These are phyloP conservation scores for Malurus alboscapulatus DNA, from an alignment of 2,113 vertebrate genomes.

Conservation along the genomic window DNA sequence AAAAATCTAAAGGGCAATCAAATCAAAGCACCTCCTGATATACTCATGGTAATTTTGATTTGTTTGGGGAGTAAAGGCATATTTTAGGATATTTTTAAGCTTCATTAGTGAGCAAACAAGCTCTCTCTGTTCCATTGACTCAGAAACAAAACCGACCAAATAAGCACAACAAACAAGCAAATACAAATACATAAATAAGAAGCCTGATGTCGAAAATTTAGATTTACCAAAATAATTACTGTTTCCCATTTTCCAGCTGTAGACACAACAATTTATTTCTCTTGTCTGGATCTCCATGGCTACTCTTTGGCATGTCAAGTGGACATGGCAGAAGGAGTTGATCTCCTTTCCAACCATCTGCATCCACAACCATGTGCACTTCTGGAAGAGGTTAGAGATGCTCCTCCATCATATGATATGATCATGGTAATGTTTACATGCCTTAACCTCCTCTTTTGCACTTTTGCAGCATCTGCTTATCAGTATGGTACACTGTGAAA, in stretches of 20 bases:
- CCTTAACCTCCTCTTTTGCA: neutral
- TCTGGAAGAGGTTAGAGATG: neutral
- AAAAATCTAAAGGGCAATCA: neutral
- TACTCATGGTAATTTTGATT: neutral
- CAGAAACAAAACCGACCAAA: neutral
- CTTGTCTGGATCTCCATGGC: neutral
- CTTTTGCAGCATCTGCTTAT: neutral
- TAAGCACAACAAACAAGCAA: neutral
- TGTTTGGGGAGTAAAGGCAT: neutral
- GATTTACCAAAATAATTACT: neutral
- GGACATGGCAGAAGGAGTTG: neutral
- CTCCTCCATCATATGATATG: accelerated
- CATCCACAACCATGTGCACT: neutral
- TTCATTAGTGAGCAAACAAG: neutral
- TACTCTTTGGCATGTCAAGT: neutral
- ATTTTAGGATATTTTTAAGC: neutral
- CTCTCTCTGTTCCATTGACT: neutral
- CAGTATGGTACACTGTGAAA: neutral
- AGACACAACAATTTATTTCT: neutral
- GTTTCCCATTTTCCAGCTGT: neutral
- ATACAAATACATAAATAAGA: neutral
- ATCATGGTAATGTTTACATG: neutral
- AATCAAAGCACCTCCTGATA: neutral
- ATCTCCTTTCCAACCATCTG: neutral
- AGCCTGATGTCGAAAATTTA: neutral